phyloP scores from a whole-genome alignment of 2,113 vertebrate genomes.

The Corythaeola cristata region DNA sequence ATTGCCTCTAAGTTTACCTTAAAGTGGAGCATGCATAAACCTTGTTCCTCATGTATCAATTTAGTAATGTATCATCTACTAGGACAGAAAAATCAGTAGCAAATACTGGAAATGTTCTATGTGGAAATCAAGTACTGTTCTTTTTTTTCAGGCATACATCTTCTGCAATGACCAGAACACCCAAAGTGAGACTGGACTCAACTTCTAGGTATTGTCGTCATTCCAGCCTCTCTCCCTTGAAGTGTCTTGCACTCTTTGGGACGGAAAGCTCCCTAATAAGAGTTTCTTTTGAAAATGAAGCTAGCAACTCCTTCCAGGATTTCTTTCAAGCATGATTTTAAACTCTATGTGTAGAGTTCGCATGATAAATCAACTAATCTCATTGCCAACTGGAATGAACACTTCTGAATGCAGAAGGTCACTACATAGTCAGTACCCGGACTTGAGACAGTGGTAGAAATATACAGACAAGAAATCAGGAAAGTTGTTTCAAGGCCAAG shows the following conservation, averaged over 20 bases:
- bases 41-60: neutral
- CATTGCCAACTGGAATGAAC: neutral
- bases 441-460: neutral
- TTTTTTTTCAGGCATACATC: neutral
- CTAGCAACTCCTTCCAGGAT: neutral
- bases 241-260: neutral
- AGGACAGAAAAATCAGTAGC: neutral
- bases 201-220: neutral
- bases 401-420: neutral
- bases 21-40: neutral
- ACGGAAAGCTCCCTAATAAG: neutral
- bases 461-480: neutral
- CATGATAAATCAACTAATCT: neutral
- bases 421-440: neutral
- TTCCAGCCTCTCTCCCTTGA: neutral
- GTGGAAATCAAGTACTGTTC: neutral
- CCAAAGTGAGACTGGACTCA: neutral
- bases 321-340: neutral
- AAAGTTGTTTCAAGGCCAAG: neutral
- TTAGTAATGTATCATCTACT: neutral
- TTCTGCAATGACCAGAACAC: neutral
- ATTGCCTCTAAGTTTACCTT: neutral
- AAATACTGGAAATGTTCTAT: neutral
- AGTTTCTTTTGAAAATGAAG: neutral
- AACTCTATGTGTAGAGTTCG: neutral